phyloP scores from a whole-genome alignment of 2,797 vertebrate species.

The Notolabrus celidotus region DNA sequence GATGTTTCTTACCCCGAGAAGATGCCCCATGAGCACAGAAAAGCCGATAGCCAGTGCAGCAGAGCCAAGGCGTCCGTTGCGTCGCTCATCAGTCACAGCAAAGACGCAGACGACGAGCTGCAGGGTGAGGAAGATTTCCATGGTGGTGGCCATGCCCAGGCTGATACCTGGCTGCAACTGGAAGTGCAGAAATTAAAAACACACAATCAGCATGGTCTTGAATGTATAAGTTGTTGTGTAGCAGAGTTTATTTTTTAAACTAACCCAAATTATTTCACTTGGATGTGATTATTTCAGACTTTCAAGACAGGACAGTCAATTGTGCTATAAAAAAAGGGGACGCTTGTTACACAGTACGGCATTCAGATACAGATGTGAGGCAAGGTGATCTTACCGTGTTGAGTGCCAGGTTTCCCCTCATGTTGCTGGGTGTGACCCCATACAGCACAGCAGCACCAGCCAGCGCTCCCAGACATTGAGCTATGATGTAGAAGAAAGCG shows the following conservation, averaged over 20 bases:
- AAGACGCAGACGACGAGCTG: constrained; percentile 96
- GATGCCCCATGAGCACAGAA: constrained; percentile 94
- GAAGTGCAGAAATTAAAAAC: neutral
- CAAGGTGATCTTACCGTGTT: constrained; percentile 87
- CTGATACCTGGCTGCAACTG: constrained; percentile 95
- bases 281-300: too few species aligned
- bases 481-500: constrained; percentile 91
- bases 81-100: constrained; percentile 93
- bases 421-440: constrained; percentile 90
- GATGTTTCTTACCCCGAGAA: constrained; percentile 90
- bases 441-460: constrained; percentile 93
- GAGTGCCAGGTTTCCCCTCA: constrained; percentile 93
- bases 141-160: constrained; percentile 92
- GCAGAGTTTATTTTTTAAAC: neutral
- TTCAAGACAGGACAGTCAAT: neutral
- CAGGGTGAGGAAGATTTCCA: constrained; percentile 95
- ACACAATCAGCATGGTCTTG: neutral
- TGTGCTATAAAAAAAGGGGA: neutral
- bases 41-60: constrained; percentile 94
- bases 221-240: too few species aligned
- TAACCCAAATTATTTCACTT: neutral
- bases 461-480: constrained; percentile 92
- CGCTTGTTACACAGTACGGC: neutral
- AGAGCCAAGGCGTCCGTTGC: constrained; percentile 91
- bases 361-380: neutral